A percentile compares a stretch with the other conserved stretches of the same genome.
These are phyloP conservation scores for Piprites chloris DNA, from an alignment of 2,113 vertebrate genomes.

Conservation along the genomic window DNA sequence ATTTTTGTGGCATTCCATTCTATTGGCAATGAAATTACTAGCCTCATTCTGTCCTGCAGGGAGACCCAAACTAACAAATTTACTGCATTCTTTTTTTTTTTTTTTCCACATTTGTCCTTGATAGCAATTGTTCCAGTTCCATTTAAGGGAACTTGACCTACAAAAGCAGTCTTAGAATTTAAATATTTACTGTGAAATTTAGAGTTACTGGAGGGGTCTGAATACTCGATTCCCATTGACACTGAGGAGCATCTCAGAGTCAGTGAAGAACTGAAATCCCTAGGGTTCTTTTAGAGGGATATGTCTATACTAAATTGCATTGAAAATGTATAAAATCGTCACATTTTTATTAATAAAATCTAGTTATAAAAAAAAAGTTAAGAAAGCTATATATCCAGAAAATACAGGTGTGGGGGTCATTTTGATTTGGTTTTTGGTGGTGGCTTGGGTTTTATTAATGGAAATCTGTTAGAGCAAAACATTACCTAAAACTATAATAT, in stretches of 20 bases:
- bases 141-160: neutral
- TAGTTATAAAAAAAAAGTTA: neutral
- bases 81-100: neutral
- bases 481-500: neutral
- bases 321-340: neutral
- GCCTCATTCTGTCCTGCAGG: neutral
- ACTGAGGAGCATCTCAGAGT: neutral
- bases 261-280: neutral
- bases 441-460: neutral
- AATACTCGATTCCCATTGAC: neutral
- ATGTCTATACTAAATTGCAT: neutral
- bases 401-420: neutral
- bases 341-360: neutral
- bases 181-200: neutral
- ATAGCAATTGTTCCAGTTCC: neutral
- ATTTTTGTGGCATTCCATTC: neutral
- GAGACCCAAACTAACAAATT: neutral
- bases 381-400: neutral
- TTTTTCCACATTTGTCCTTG: neutral
- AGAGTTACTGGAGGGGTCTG: neutral
- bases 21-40: neutral
- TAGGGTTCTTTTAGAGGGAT: neutral
- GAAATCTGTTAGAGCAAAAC: neutral
- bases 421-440: neutral
- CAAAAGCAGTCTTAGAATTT: neutral